These are phyloP conservation scores for Caenorhabditis brenneri DNA, from an alignment of 1,140 invertebrate species.

Conservation along the genomic window DNA sequence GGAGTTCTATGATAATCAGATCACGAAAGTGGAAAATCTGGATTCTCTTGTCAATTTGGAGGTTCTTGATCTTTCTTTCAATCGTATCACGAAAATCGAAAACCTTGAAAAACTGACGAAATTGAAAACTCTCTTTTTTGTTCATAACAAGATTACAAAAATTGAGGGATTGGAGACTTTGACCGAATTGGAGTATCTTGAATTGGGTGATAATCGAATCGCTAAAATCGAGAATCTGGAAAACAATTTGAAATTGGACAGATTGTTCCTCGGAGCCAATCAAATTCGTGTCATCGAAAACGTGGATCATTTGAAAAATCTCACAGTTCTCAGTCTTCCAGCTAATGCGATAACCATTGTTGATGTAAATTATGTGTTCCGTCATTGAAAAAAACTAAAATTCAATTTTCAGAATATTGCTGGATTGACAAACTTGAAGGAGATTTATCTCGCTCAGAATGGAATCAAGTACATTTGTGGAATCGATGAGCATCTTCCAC, in stretches of 20 bases:
- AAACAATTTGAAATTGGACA: conserved; percentile 74
- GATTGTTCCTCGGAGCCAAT: conserved; percentile 91
- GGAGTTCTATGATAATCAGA: conserved; percentile 94
- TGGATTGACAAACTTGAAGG: conserved; percentile 79
- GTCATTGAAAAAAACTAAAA: conserved; percentile 75
- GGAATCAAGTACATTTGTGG: conserved; percentile 80
- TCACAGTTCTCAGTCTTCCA: conserved; percentile 86
- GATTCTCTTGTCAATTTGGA: conserved; percentile 85
- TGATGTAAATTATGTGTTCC: conserved; percentile 51
- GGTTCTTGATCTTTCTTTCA: conserved; percentile 96
- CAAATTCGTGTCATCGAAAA: conserved; percentile 90
- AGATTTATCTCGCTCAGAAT: conserved; percentile 93
- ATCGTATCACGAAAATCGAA: conserved; percentile 87
- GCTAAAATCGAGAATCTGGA: conserved; percentile 68
- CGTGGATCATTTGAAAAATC: conserved; percentile 79
- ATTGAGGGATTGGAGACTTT: conserved; percentile 85
- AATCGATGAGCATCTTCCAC: conserved; percentile 73
- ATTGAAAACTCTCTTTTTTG: conserved; percentile 85
- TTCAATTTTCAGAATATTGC: conserved; percentile 80
- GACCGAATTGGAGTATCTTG: conserved; percentile 80
- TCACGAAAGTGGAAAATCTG: conserved; percentile 84
- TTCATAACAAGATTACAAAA: conserved; percentile 87
- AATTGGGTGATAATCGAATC: conserved; percentile 93
- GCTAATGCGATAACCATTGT: conserved; percentile 69
- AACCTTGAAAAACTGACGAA: conserved; percentile 82